These are phyloP conservation scores for Eurytoma adleriae DNA, from an alignment of 2,888 invertebrate genomes.

Conservation along the genomic window DNA sequence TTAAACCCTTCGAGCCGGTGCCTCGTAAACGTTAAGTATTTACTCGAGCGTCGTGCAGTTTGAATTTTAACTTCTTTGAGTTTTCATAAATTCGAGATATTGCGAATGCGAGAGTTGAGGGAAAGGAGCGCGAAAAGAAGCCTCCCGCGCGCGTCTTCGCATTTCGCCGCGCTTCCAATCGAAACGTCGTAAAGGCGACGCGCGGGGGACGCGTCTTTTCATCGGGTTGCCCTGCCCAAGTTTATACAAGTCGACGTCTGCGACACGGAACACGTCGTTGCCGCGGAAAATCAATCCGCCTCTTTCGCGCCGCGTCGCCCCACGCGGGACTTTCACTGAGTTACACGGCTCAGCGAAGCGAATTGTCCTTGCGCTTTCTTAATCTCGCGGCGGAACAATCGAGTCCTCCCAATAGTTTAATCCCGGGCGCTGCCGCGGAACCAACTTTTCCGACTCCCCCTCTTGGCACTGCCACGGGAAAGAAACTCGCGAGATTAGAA, in stretches of 20 bases:
- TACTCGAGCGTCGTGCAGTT: conserved; percentile 42
- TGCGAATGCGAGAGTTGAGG: background rate
- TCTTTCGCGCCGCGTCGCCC: background rate
- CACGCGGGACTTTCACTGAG: conserved; percentile 18
- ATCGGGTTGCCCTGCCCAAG: conserved; percentile 9
- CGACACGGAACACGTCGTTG: background rate
- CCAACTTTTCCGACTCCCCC: conserved; percentile 47
- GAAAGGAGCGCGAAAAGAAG: background rate
- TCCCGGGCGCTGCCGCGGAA: conserved; percentile 52
- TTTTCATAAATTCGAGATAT: conserved; percentile 43
- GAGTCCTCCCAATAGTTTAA: conserved; percentile 59
- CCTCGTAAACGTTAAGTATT: conserved; percentile 53
- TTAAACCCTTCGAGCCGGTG: conserved; percentile 40
- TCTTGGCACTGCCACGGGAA: conserved; percentile 4
- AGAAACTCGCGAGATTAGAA: background rate
- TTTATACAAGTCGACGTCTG: conserved; percentile 18
- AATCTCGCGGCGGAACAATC: conserved; percentile 58
- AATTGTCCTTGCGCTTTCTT: conserved; percentile 43
- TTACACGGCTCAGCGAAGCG: conserved; percentile 23
- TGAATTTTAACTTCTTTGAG: conserved; percentile 46
- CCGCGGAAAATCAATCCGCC: conserved; percentile 41
- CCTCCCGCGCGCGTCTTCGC: background rate
- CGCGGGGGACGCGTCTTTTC: background rate
- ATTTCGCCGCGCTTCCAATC: conserved; percentile 14
- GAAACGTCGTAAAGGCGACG: conserved; percentile 20